Evolutionary conservation across 2,888 invertebrate genomes (phyloP).

Genomic region (Lydus trimaculatus): DNA sequence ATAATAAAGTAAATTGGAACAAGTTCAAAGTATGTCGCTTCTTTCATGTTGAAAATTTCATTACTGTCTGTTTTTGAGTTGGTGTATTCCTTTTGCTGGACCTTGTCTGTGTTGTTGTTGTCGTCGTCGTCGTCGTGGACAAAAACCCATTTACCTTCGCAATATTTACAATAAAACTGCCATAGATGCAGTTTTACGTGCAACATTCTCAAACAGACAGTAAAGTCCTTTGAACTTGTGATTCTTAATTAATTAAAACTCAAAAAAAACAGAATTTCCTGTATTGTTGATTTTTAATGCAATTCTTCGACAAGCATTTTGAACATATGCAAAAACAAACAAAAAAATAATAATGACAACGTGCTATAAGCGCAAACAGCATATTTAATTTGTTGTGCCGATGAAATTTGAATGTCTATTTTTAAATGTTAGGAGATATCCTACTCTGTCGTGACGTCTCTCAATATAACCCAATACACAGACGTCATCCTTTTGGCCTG

Average conservation of each 20-base stretch:
- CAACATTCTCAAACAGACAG: constrained; percentile 22
- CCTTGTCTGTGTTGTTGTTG: constrained; percentile 24
- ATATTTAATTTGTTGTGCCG: constrained; percentile 5
- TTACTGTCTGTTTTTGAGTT: constrained; percentile 4
- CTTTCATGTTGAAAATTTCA: background rate
- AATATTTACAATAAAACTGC: constrained; percentile 30
- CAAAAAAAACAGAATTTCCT: background rate
- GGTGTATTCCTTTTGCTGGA: constrained; percentile 12
- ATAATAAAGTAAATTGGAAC: constrained; percentile 8
- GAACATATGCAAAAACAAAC: background rate
- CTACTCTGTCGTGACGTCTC: background rate
- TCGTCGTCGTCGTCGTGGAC: constrained; percentile 14
- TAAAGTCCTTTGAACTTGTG: background rate
- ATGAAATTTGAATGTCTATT: constrained; percentile 8
- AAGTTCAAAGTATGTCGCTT: constrained; percentile 1
- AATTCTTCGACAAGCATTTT: background rate
- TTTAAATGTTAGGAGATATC: background rate
- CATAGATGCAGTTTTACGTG: constrained; percentile 18
- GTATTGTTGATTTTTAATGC: background rate
- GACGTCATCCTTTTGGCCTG: constrained; percentile 1
- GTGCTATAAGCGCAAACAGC: background rate
- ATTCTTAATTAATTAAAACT: background rate
- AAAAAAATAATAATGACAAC: background rate
- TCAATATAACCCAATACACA: background rate
- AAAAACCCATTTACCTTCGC: constrained; percentile 38